Conservation (phyloP, 2,888 invertebrate species). For the Gonocerus acuteangulatus region DNA sequence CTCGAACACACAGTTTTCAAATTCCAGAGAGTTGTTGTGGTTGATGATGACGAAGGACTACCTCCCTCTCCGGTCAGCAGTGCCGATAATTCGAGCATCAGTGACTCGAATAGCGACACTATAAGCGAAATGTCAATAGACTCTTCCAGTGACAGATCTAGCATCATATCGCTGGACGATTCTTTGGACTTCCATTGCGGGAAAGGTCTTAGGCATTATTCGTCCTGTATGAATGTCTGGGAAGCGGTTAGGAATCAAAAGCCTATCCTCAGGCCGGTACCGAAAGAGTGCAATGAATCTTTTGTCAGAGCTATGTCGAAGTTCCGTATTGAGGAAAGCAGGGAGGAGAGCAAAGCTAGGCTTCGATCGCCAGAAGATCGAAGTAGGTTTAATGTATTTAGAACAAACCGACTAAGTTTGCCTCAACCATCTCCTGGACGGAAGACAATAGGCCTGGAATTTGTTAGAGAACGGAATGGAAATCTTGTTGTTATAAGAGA, state of each 20-base stretch:
- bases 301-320: constrained; percentile 46
- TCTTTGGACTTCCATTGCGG: constrained; percentile 45
- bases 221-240: constrained; percentile 40
- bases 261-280: constrained; percentile 41
- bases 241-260: constrained; percentile 34
- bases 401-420: constrained; percentile 3
- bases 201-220: constrained; percentile 40
- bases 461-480: constrained; percentile 45
- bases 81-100: constrained; percentile 41
- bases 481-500: constrained; percentile 48
- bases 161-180: constrained; percentile 48
- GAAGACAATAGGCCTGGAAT: constrained; percentile 43
- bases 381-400: constrained; percentile 5
- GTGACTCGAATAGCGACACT: constrained; percentile 47
- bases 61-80: constrained; percentile 30
- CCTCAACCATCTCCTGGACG: constrained; percentile 10
- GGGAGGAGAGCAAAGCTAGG: neutral
- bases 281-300: constrained; percentile 46
- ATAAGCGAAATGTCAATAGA: constrained; percentile 49
- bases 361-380: constrained; percentile 28
- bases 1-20: constrained; percentile 30
- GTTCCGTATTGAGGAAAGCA: constrained; percentile 40
- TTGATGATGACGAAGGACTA: constrained; percentile 34
- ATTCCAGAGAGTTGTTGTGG: constrained; percentile 32
- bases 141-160: constrained; percentile 48